These are phyloP conservation scores for Eucriotettix oculatus DNA, from an alignment of 2,888 invertebrate genomes.

Conservation along the genomic window DNA sequence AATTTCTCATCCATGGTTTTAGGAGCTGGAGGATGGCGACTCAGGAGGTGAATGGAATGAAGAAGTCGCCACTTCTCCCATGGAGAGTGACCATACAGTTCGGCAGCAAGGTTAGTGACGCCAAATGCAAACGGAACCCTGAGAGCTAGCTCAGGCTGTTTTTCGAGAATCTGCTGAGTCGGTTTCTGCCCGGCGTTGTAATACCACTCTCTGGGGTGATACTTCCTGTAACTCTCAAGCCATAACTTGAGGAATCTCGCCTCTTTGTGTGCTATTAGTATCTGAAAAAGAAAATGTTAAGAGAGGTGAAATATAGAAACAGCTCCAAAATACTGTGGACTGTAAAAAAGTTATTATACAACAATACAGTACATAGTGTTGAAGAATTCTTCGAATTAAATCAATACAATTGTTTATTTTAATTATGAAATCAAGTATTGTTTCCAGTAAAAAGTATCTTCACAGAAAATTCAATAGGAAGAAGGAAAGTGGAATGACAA, in stretches of 20 bases:
- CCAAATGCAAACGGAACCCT: slow-evolving; percentile 22
- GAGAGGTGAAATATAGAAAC: too few relatives aligned
- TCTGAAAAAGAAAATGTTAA: slow-evolving; percentile 11
- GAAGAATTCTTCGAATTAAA: too few relatives aligned
- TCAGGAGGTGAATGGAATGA: slow-evolving; percentile 23
- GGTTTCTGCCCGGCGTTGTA: slow-evolving; percentile 27
- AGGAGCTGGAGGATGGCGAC: slow-evolving; percentile 19
- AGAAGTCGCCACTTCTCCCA: slow-evolving; percentile 20
- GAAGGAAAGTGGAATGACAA: too few relatives aligned
- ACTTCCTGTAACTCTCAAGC: slow-evolving; percentile 22
- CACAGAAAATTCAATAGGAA: too few relatives aligned
- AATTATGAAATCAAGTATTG: too few relatives aligned
- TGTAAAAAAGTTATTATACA: too few relatives aligned
- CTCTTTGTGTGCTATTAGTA: slow-evolving; percentile 22
- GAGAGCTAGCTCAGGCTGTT: slow-evolving; percentile 21
- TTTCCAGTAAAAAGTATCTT: too few relatives aligned
- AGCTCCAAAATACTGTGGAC: too few relatives aligned
- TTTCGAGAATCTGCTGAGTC: slow-evolving; percentile 20
- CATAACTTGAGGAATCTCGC: slow-evolving; percentile 22
- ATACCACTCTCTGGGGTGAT: slow-evolving; percentile 22
- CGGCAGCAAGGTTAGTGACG: slow-evolving; percentile 21
- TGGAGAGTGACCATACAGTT: slow-evolving; percentile 17
- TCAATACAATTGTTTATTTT: too few relatives aligned
- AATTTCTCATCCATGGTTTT: slow-evolving; percentile 15
- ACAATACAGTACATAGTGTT: too few relatives aligned